These are phyloP conservation scores for Myotis findleyi DNA, from an alignment of 2,797 vertebrate genomes.

Conservation along the genomic window DNA sequence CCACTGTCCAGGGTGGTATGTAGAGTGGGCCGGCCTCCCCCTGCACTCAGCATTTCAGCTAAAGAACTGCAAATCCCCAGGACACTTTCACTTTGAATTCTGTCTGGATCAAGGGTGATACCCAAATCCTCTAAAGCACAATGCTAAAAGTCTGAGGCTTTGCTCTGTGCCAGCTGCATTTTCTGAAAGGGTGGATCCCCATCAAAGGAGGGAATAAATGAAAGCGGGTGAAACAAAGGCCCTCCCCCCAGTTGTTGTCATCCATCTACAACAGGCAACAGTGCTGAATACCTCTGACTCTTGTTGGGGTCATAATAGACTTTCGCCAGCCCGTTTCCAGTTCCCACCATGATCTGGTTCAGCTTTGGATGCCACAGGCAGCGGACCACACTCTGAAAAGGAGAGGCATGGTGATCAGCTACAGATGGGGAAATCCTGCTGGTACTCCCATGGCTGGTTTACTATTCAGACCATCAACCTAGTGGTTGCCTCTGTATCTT, in stretches of 20 bases:
- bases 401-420: slow-evolving; percentile 37
- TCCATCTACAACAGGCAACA: slow-evolving; percentile 56
- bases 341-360: slow-evolving; percentile 99
- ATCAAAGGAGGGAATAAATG: slow-evolving; percentile 71
- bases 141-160: slow-evolving; percentile 59
- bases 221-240: slow-evolving; percentile 40
- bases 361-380: slow-evolving; percentile 99
- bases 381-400: slow-evolving; percentile 94
- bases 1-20: slow-evolving; percentile 56
- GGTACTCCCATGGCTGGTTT: background rate
- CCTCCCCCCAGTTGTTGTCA: slow-evolving; percentile 64
- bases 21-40: background rate
- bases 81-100: slow-evolving; percentile 78
- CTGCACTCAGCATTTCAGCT: slow-evolving; percentile 71
- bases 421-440: background rate
- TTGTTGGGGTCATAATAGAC: slow-evolving; percentile 97
- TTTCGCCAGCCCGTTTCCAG: slow-evolving; percentile 95
- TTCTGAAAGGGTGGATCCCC: slow-evolving; percentile 71
- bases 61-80: slow-evolving; percentile 77
- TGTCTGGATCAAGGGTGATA: slow-evolving; percentile 71
- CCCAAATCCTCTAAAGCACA: slow-evolving; percentile 76
- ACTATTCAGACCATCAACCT: background rate
- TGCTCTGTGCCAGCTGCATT: slow-evolving; percentile 71
- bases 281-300: slow-evolving; percentile 94
- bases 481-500: background rate